Percentiles rank a stretch among this genome's conserved stretches.
Evolutionary conservation across 2,797 vertebrate genomes (phyloP).

Genomic region (Setipinna tenuifilis): DNA sequence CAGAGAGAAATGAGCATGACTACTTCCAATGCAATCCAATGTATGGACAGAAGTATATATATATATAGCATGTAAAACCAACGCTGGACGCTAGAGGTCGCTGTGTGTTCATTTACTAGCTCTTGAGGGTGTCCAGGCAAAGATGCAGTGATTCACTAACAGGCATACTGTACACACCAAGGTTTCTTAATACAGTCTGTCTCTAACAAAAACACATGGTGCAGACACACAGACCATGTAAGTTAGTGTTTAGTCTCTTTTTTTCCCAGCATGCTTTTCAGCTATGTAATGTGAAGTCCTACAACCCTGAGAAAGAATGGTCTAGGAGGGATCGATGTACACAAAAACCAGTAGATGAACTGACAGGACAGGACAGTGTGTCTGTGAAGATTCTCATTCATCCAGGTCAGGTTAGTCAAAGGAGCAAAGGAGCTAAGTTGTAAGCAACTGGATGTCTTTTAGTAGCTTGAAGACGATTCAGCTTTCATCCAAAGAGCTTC

Average conservation of each 20-base stretch:
- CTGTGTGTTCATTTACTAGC: not conserved
- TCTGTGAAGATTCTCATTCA: too few relatives aligned
- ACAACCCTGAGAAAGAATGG: conserved; percentile 66
- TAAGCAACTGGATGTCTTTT: too few relatives aligned
- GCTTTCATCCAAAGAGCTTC: too few relatives aligned
- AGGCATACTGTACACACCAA: not conserved
- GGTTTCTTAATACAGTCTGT: not conserved
- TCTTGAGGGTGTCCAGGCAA: not conserved
- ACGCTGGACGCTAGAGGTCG: not conserved
- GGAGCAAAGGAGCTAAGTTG: too few relatives aligned
- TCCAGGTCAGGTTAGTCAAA: too few relatives aligned
- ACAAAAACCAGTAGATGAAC: conserved; percentile 29
- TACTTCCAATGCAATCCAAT: not conserved
- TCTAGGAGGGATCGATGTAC: conserved; percentile 46
- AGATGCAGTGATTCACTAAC: not conserved
- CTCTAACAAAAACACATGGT: not conserved
- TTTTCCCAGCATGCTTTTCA: not conserved
- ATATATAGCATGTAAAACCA: not conserved
- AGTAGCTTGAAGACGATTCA: too few relatives aligned
- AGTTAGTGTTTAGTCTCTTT: not conserved
- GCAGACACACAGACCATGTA: not conserved
- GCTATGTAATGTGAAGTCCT: conserved; percentile 61
- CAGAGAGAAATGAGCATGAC: not conserved
- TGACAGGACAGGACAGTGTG: not conserved
- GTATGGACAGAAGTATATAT: not conserved